Evolutionary conservation across 2,888 invertebrate genomes (phyloP).

Genomic region (Lumbricus terrestris): DNA sequence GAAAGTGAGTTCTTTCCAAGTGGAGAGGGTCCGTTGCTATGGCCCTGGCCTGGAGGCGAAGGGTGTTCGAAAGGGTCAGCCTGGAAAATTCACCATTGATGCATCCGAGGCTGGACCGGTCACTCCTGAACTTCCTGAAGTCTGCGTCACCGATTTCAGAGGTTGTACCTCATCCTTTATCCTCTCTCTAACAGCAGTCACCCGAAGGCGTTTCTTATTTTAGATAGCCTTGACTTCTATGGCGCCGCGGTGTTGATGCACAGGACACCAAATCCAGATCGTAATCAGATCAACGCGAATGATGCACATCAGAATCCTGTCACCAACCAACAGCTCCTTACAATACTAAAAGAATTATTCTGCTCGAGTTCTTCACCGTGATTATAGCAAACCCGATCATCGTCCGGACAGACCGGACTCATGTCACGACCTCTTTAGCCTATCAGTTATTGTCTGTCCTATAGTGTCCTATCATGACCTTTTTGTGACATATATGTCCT

Average conservation of each 20-base stretch:
- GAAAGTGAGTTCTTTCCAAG: conserved; percentile 61
- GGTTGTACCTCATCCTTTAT: conserved; percentile 41
- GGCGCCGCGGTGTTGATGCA: conserved; percentile 70
- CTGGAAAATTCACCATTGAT: conserved; percentile 87
- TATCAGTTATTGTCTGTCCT: neutral
- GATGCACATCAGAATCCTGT: no score
- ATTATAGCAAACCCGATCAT: no score
- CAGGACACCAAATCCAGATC: no score
- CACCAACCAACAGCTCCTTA: no score
- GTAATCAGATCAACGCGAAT: no score
- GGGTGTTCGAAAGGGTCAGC: conserved; percentile 71
- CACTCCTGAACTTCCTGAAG: conserved; percentile 70
- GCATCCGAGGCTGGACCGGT: conserved; percentile 88
- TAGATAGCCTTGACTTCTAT: no score
- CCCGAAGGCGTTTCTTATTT: no score
- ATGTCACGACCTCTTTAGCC: no score
- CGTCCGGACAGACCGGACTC: no score
- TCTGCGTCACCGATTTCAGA: conserved; percentile 59
- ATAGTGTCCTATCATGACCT: neutral
- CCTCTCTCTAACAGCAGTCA: no score
- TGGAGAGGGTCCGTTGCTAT: conserved; percentile 68
- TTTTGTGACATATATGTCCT: neutral
- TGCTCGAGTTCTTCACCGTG: no score
- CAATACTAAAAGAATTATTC: no score
- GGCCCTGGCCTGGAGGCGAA: conserved; percentile 77